Evolutionary conservation across 2,888 invertebrate species (phyloP).

Genomic region (Suillia variegata): DNA sequence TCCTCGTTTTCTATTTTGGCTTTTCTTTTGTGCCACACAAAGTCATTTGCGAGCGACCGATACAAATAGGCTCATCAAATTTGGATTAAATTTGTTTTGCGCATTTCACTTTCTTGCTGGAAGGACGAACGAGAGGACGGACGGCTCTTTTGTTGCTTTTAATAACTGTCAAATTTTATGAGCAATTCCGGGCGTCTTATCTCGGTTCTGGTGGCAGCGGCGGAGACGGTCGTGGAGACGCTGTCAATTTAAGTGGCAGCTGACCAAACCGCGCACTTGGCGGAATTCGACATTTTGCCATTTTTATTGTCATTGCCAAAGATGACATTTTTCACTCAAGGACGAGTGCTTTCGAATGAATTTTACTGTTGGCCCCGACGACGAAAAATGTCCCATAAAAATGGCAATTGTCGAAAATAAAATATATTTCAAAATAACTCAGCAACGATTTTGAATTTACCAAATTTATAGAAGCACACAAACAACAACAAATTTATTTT

Average conservation of each 20-base stretch:
- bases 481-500: too few species aligned
- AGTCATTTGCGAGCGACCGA: constrained; percentile 10
- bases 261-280: background rate
- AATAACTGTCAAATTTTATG: constrained; percentile 19
- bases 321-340: background rate
- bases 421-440: too few species aligned
- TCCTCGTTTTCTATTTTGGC: too few species aligned
- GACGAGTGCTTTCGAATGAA: background rate
- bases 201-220: background rate
- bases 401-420: too few species aligned
- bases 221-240: background rate
- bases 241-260: background rate
- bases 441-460: too few species aligned
- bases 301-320: background rate
- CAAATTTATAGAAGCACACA: too few species aligned
- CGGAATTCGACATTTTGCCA: background rate
- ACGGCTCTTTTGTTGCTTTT: constrained; percentile 8
- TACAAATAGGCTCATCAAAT: constrained; percentile 7
- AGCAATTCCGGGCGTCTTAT: background rate
- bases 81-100: constrained; percentile 2
- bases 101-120: too few species aligned
- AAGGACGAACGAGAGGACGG: too few species aligned
- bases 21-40: too few species aligned
- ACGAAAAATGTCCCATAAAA: background rate
- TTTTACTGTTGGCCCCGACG: background rate